Percentiles rank a stretch among this genome's conserved stretches.
Evolutionary conservation across 2,113 vertebrate genomes (phyloP).

Genomic region (Tor tambroides): DNA sequence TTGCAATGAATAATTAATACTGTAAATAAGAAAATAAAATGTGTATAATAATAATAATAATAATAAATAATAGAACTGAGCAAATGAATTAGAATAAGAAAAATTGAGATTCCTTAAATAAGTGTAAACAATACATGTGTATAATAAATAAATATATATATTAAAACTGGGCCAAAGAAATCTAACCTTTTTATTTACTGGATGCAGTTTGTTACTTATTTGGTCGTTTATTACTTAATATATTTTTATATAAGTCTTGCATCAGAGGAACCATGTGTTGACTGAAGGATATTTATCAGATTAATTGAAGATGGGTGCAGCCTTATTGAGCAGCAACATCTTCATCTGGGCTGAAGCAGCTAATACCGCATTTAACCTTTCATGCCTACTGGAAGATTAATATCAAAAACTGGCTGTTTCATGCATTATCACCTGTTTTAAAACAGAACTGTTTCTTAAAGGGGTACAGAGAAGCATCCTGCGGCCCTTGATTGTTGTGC

Average conservation of each 20-base stretch:
- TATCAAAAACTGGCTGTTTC: neutral
- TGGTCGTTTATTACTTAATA: neutral
- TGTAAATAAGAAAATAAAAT: too few species aligned
- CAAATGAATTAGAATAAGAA: too few species aligned
- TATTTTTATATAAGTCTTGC: neutral
- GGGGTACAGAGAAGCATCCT: neutral
- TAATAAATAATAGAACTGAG: too few species aligned
- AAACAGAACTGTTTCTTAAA: neutral
- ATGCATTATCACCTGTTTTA: neutral
- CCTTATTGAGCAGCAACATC: too few species aligned
- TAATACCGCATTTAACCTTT: neutral
- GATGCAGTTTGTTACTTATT: neutral
- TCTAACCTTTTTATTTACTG: too few species aligned
- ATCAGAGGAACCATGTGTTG: neutral
- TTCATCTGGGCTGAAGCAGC: neutral
- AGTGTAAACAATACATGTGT: too few species aligned
- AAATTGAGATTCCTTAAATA: too few species aligned
- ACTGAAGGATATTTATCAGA: neutral
- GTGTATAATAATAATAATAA: too few species aligned
- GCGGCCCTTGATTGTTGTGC: conserved; percentile 56
- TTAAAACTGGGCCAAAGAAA: too few species aligned
- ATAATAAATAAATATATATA: too few species aligned
- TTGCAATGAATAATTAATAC: neutral
- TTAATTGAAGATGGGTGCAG: too few species aligned
- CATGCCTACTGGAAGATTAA: neutral